These are phyloP conservation scores for Venustaconcha ellipsiformis DNA, from an alignment of 1,140 invertebrate genomes.

Conservation along the genomic window DNA sequence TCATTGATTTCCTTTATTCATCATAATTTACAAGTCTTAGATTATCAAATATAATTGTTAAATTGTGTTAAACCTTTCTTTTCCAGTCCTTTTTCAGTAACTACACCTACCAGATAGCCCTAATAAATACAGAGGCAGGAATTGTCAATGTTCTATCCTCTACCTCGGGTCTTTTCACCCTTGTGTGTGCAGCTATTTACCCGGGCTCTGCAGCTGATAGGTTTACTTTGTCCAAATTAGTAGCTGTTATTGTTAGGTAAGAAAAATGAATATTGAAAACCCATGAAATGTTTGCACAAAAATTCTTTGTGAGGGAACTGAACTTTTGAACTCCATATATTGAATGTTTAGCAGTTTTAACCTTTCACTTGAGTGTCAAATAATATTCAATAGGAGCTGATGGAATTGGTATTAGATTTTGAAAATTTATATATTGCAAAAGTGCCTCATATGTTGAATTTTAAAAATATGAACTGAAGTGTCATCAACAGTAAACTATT, in stretches of 20 bases:
- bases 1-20: not conserved
- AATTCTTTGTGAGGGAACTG: too few species aligned
- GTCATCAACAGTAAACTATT: too few species aligned
- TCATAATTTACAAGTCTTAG: not conserved
- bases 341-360: too few species aligned
- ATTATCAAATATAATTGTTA: not conserved
- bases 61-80: conserved; percentile 31
- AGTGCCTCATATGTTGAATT: too few species aligned
- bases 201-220: conserved; percentile 82
- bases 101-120: conserved; percentile 84
- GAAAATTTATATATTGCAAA: too few species aligned
- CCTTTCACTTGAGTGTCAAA: too few species aligned
- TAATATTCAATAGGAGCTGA: too few species aligned
- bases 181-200: conserved; percentile 84
- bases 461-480: too few species aligned
- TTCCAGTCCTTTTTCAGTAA: conserved; percentile 86
- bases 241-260: conserved; percentile 78
- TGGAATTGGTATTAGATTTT: too few species aligned
- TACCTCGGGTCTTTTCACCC: conserved; percentile 85
- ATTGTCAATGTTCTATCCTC: conserved; percentile 86
- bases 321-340: too few species aligned
- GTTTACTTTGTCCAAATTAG: conserved; percentile 83
- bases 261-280: not conserved
- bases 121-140: conserved; percentile 80
- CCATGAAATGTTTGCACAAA: too few species aligned